Conservation (phyloP, 2,888 invertebrate genomes). For the Amiota communis region DNA sequence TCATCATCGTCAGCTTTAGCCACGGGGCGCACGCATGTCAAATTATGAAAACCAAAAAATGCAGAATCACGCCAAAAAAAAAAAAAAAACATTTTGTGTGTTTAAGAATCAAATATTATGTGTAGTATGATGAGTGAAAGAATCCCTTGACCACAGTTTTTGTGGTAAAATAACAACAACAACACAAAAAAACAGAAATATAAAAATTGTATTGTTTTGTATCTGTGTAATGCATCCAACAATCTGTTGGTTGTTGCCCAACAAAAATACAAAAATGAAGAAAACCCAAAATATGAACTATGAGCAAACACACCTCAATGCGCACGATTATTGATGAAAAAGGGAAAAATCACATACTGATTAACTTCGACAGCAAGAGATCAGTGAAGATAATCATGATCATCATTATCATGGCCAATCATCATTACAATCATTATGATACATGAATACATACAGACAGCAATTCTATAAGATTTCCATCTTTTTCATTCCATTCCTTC, state of each 20-base stretch:
- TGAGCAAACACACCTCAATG: conserved; percentile 40
- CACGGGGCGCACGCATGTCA: conserved; percentile 70
- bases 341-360: conserved; percentile 59
- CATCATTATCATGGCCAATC: conserved; percentile 47
- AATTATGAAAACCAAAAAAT: conserved; percentile 62
- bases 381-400: conserved; percentile 59
- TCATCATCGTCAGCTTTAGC: conserved; percentile 68
- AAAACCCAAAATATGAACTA: background rate
- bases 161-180: conserved; percentile 32
- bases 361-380: conserved; percentile 68
- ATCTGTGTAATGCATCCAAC: background rate
- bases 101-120: no score
- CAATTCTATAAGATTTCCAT: conserved; percentile 32
- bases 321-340: conserved; percentile 39
- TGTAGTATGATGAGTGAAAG: no score
- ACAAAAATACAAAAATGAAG: background rate
- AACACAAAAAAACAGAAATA: conserved; percentile 34
- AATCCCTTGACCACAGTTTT: no score
- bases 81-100: conserved; percentile 37
- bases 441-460: conserved; percentile 44
- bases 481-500: conserved; percentile 37
- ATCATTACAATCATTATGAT: conserved; percentile 42
- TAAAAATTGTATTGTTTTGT: background rate
- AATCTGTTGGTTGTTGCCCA: background rate
- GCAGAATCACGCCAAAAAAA: conserved; percentile 61